phyloP scores from a whole-genome alignment of 2,113 vertebrate species.

The Neogale vison region DNA sequence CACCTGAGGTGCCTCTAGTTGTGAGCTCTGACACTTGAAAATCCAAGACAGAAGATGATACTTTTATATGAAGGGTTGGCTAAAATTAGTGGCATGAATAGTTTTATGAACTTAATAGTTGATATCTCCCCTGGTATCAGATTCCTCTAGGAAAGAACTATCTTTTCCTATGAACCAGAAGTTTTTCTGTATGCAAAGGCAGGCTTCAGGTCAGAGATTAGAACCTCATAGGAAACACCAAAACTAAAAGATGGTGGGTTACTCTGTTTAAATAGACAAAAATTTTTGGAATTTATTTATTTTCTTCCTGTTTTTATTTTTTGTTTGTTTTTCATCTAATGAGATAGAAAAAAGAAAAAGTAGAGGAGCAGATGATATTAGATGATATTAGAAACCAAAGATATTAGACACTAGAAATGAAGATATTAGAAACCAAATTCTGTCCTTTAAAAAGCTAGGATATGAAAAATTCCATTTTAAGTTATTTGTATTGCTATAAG shows the following conservation, averaged over 20 bases:
- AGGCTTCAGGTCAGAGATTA: not conserved
- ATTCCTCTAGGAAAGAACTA: not conserved
- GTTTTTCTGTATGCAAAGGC: not conserved
- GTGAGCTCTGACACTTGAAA: not conserved
- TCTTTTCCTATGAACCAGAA: not conserved
- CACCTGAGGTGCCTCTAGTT: not conserved
- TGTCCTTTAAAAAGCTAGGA: not conserved
- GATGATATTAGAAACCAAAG: not conserved
- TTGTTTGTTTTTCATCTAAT: not conserved
- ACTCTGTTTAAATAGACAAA: not conserved
- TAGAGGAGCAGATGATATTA: not conserved
- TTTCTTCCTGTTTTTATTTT: not conserved
- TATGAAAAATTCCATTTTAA: not conserved
- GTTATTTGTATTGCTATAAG: not conserved
- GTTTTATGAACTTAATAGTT: not conserved
- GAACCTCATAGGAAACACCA: not conserved
- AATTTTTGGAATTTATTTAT: not conserved
- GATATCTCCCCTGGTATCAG: not conserved
- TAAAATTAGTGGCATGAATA: not conserved
- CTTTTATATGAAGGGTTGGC: not conserved
- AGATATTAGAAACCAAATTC: not conserved
- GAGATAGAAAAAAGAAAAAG: not conserved
- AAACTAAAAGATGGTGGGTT: not conserved
- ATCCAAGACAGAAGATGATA: not conserved
- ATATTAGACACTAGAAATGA: not conserved